A percentile compares a stretch with the other conserved stretches of the same genome.
Conservation (phyloP, 2,888 invertebrate species). For the Lycophotia porphyrea region DNA sequence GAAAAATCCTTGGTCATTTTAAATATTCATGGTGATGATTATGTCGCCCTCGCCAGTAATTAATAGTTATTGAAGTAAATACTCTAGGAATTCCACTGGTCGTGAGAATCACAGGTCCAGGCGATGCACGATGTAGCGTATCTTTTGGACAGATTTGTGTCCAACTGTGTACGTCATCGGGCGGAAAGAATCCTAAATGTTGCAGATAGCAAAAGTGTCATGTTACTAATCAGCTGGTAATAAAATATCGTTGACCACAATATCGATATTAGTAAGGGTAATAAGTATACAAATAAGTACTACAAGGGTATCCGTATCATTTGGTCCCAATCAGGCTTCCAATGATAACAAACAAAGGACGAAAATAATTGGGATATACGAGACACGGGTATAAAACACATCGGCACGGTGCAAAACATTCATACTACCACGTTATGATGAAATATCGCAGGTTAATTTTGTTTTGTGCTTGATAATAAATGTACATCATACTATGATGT, state of each 20-base stretch:
- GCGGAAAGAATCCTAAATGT: no score
- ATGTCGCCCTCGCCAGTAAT: not conserved
- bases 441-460: conserved; percentile 18
- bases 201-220: no score
- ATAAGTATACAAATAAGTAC: conserved; percentile 24
- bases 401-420: conserved; percentile 47
- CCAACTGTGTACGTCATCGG: not conserved
- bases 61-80: not conserved
- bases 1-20: not conserved
- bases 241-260: not conserved
- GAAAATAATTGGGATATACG: conserved; percentile 63
- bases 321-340: conserved; percentile 36
- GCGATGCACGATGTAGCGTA: not conserved
- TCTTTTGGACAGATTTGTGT: not conserved
- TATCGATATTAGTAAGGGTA: conserved; percentile 22
- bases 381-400: conserved; percentile 62
- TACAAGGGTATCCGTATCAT: conserved; percentile 34
- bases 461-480: not conserved
- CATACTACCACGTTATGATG: not conserved
- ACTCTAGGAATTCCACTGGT: not conserved
- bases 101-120: not conserved
- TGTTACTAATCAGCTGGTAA: not conserved
- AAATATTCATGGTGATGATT: not conserved
- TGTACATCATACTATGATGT: not conserved
- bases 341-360: conserved; percentile 54